Base-by-base conservation (phyloP, 1,140 invertebrate species). In the Pogonomyrmex barbatus region DNA sequence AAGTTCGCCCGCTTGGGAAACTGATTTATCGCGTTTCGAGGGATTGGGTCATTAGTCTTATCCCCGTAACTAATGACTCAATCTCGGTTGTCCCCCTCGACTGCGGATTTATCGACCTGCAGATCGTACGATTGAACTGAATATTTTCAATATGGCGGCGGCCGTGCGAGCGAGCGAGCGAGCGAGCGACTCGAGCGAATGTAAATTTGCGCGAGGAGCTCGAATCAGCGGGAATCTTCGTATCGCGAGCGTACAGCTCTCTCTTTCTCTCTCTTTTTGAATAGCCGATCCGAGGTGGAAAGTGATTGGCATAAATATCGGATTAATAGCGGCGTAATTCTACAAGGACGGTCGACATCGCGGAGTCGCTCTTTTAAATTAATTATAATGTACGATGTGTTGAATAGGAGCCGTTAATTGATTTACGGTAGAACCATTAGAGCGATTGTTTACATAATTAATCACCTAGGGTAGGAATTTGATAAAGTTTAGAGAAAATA, bases 41-140 rank as follows among this genome's bases (percentile, higher is more conserved):
- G 70, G 86, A 86, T 86, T 86, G 60, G 86, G n/a, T 86, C 70
- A 86, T 86, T 87, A 86, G 71, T 86, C 83, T 70, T 67, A 78
- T 68, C 70, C 60, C 56, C 56, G 83, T 87, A 75, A 86, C 45
- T 78, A 86, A 87, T 78, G 83, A 85, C 56, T 87, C 86, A 30
- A 87, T 78, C 86, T 87, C 71, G 54, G 33, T 85, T 65, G 17
- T 65, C 42, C 36, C 12, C 14, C 39, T 60, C 54, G 54, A 54
- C 33, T 33, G 36, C 63, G 14, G 36, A 87, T 87, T 87, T 85
- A 87, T 71, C 42, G 82, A 73, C 42, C 83, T n/a, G 56, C 62
- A 47, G 14, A 67, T 60, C 82, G 86, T 58, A 33, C 52, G 83
- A 76, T 70, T 39, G 47, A 45, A 56, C 9, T 17, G 70, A 50